These are phyloP conservation scores for Parelbella ahira DNA, from an alignment of 2,888 invertebrate species.

Conservation along the genomic window DNA sequence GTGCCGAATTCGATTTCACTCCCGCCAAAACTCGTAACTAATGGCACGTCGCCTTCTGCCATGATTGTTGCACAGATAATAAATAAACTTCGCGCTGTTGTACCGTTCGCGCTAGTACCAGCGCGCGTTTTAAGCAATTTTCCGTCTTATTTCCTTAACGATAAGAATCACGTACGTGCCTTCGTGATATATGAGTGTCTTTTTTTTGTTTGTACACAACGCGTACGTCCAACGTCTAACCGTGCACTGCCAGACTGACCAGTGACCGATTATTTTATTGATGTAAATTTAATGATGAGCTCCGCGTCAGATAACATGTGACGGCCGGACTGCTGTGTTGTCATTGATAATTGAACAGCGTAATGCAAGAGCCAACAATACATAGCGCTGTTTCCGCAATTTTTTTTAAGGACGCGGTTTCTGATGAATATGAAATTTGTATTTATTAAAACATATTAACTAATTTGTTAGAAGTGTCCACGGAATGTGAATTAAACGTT, in stretches of 20 bases:
- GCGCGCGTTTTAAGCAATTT: not conserved
- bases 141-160: not conserved
- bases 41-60: slow-evolving; percentile 72
- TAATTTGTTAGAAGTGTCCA: too few species aligned
- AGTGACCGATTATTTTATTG: slow-evolving; percentile 62
- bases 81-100: slow-evolving; percentile 4
- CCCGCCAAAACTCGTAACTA: slow-evolving; percentile 67
- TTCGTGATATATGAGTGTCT: slow-evolving; percentile 29
- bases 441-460: too few species aligned
- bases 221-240: slow-evolving; percentile 43
- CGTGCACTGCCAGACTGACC: slow-evolving; percentile 49
- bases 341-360: slow-evolving; percentile 67
- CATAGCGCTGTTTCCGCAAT: too few species aligned
- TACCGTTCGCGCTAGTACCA: not conserved
- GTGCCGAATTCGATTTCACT: slow-evolving; percentile 67
- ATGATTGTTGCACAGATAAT: slow-evolving; percentile 44
- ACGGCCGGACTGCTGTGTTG: slow-evolving; percentile 48
- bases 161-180: slow-evolving; percentile 15
- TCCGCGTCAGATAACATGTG: slow-evolving; percentile 61
- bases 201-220: slow-evolving; percentile 31
- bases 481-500: too few species aligned
- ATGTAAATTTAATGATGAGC: slow-evolving; percentile 66
- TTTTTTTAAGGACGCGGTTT: too few species aligned
- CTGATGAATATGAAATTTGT: too few species aligned
- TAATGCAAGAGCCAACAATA: slow-evolving; percentile 47